A percentile compares a stretch with the other conserved stretches of the same genome.
Evolutionary conservation across 2,113 vertebrate species (phyloP).

Genomic region (Microcebus griseorufus): DNA sequence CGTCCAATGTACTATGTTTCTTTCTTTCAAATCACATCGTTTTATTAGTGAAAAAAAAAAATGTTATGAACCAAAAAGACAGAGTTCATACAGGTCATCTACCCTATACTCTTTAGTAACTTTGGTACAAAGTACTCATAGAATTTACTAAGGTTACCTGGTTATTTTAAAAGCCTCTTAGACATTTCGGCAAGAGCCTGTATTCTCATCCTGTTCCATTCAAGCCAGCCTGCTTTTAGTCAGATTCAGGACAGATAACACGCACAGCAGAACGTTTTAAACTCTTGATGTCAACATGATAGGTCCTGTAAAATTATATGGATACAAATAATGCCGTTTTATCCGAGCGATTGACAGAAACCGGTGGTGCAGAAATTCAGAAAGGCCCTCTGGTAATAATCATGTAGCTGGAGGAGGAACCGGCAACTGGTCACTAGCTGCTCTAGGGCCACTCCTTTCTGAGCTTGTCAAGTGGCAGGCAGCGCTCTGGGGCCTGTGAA

Average conservation of each 20-base stretch:
- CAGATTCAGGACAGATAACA: slow-evolving; percentile 58
- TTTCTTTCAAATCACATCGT: not conserved
- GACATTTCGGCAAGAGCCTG: slow-evolving; percentile 62
- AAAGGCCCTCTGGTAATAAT: slow-evolving; percentile 70
- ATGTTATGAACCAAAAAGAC: not conserved
- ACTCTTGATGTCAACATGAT: slow-evolving; percentile 80
- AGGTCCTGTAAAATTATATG: slow-evolving; percentile 80
- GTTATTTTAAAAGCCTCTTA: slow-evolving; percentile 78
- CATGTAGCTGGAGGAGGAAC: slow-evolving; percentile 62
- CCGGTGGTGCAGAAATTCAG: slow-evolving; percentile 75
- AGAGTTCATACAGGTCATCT: not conserved
- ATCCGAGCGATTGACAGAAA: slow-evolving; percentile 76
- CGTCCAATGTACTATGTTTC: not conserved
- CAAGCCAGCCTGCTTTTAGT: slow-evolving; percentile 72
- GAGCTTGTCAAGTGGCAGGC: slow-evolving; percentile 79
- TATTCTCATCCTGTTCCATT: slow-evolving; percentile 61
- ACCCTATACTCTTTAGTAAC: not conserved
- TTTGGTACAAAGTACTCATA: not conserved
- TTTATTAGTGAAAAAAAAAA: slow-evolving; percentile 31
- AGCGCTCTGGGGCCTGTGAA: slow-evolving; percentile 80
- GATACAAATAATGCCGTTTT: slow-evolving; percentile 81
- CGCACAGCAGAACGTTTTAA: slow-evolving; percentile 67
- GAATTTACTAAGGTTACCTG: not conserved
- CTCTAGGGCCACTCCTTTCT: slow-evolving; percentile 54
- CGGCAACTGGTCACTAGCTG: slow-evolving; percentile 55